Percentiles rank a stretch among this genome's conserved stretches.
phyloP scores from a whole-genome alignment of 2,888 invertebrate species.

The Catocala fraxini region DNA sequence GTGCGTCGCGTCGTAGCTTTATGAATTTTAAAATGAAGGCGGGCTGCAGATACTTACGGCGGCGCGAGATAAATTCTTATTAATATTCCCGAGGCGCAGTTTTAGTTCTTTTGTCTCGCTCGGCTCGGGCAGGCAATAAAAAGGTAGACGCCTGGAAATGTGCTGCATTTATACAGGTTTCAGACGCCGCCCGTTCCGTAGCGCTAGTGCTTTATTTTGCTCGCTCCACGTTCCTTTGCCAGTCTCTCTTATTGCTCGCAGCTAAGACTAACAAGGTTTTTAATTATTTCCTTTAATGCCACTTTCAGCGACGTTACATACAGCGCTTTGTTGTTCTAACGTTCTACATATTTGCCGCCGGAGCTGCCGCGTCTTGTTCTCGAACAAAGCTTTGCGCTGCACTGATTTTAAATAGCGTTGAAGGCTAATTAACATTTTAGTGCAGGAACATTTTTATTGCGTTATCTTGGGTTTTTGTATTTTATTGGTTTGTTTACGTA shows the following conservation, averaged over 20 bases:
- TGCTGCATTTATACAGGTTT: constrained; percentile 82
- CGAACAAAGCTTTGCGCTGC: constrained; percentile 28
- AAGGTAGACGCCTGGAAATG: constrained; percentile 81
- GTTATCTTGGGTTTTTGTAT: background rate
- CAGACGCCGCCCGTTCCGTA: constrained; percentile 57
- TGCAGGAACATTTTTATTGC: background rate
- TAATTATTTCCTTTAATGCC: constrained; percentile 86
- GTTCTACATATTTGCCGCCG: constrained; percentile 33
- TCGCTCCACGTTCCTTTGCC: constrained; percentile 76
- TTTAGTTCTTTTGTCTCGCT: constrained; percentile 81
- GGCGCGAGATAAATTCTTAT: constrained; percentile 75
- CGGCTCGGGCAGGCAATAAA: constrained; percentile 75
- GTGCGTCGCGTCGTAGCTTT: constrained; percentile 47
- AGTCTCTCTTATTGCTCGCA: constrained; percentile 78
- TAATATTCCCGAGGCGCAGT: constrained; percentile 76
- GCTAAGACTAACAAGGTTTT: constrained; percentile 83
- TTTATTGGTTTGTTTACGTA: background rate
- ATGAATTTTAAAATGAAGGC: constrained; percentile 65
- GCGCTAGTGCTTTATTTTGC: constrained; percentile 76
- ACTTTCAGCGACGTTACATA: constrained; percentile 72
- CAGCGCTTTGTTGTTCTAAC: constrained; percentile 60
- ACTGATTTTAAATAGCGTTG: constrained; percentile 26
- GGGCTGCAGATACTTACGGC: constrained; percentile 56
- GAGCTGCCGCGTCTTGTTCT: constrained; percentile 25
- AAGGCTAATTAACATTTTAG: constrained; percentile 15